Base-by-base conservation (phyloP, 2,113 vertebrate genomes). In the Natator depressus region DNA sequence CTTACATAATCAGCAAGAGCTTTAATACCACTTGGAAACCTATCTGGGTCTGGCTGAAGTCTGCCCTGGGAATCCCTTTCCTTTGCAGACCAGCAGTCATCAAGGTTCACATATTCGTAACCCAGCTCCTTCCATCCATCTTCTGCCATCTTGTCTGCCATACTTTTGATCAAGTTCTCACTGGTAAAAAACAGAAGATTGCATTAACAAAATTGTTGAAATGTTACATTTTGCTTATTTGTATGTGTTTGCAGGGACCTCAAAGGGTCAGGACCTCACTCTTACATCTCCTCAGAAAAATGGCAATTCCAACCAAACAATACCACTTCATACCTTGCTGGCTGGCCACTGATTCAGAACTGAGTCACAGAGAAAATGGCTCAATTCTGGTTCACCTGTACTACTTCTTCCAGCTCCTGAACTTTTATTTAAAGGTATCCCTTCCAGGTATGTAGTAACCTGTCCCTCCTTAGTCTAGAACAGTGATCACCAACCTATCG, bases 1-100 rank as follows among this genome's bases (percentile, higher is more conserved):
- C 96, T 94, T 72, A 97, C 96, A 53, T 97, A 97, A 75, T 97
- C 95, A 29, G 91, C 95, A 31, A 97, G 95, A 14, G 88, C 82
- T 72, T 97, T 97, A 46, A 97, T 97, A 16, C 96, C 96, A 79
- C 88, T 97, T 55, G 97, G 96, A 54, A 97, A 97, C 65, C 97
- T 55, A 4, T 80, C 81, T 19, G 88, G 90, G 35, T 96, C 93
- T 51, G 97, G 85, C 46, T 97, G 93, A 42, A 96, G 93, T 57
- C 81, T 88, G 31, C 97, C 97, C 11, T 80, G 79, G 5, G 86
- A 38, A 24, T 97, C 96, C 25, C 97, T 81, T 19, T 93, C 42
- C 13, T 55, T 84, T 4, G 89, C 65, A 25, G 85, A 54, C 97
- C 97, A 97, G 88, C 97, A 97, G 35, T 97, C 97, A 53, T 96